phyloP scores from a whole-genome alignment of 2,888 invertebrate genomes.

The Agrochola macilenta region DNA sequence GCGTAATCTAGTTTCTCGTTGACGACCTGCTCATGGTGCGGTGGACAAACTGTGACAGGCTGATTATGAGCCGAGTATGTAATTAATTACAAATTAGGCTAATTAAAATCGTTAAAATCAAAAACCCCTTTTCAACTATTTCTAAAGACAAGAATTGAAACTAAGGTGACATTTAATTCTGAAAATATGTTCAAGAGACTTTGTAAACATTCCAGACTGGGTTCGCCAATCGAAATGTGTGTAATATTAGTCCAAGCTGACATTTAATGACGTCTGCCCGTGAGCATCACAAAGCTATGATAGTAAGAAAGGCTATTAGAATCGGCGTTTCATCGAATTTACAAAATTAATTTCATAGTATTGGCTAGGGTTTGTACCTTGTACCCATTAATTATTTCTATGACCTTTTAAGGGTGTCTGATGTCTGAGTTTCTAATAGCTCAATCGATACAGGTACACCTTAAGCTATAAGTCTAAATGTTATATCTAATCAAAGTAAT shows the following conservation, averaged over 20 bases:
- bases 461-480: neutral
- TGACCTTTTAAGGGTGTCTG: neutral
- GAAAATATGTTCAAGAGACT: slow-evolving; percentile 13
- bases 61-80: neutral
- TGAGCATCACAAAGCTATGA: neutral
- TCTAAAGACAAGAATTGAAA: neutral
- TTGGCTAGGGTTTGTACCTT: neutral
- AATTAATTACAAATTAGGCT: neutral
- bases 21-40: no score
- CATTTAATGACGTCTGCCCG: slow-evolving; percentile 8
- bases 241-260: slow-evolving; percentile 16
- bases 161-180: slow-evolving; percentile 2
- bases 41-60: no score
- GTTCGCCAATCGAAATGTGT: slow-evolving; percentile 7
- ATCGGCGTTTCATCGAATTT: neutral
- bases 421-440: neutral
- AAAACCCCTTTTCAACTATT: neutral
- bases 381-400: neutral
- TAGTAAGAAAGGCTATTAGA: neutral
- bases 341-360: neutral
- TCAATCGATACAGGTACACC: neutral
- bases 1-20: no score
- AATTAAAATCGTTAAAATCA: no score
- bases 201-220: slow-evolving; percentile 11
- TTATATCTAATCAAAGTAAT: neutral